These are phyloP conservation scores for Venturia canescens DNA, from an alignment of 1,140 invertebrate species.

Conservation along the genomic window DNA sequence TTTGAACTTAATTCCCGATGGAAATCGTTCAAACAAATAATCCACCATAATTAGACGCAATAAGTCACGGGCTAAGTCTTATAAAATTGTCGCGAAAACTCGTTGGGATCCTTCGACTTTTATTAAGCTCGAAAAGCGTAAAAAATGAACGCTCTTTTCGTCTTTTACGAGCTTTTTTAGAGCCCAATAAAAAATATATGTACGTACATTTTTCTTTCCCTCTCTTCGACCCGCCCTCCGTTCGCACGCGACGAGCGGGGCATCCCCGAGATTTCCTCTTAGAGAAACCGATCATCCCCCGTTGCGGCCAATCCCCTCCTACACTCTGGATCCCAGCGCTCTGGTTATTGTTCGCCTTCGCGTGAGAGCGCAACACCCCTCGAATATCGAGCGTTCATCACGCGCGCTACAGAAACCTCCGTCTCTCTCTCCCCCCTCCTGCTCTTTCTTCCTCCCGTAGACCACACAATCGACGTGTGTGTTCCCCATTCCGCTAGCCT, in stretches of 20 bases:
- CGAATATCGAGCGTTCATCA: conserved; percentile 22
- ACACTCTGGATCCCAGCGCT: neutral
- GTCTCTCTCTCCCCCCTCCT: neutral
- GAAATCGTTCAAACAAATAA: neutral
- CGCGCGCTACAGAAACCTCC: conserved; percentile 1
- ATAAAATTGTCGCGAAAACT: neutral
- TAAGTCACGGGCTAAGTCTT: neutral
- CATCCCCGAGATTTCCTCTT: conserved; percentile 23
- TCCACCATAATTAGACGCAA: neutral
- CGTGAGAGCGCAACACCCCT: conserved; percentile 32
- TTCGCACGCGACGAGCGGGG: conserved; percentile 21
- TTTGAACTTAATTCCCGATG: neutral
- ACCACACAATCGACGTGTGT: conserved; percentile 21
- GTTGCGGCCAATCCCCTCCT: conserved; percentile 5
- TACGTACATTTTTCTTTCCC: conserved; percentile 6
- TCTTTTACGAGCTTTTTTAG: conserved; percentile 21
- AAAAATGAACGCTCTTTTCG: conserved; percentile 6
- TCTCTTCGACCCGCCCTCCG: neutral
- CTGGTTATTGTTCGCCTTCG: conserved; percentile 21
- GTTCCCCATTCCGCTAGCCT: neutral
- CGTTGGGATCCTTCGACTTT: neutral
- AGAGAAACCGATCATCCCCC: conserved; percentile 26
- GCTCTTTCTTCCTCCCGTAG: neutral
- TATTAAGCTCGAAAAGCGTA: neutral
- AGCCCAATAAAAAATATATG: conserved; percentile 16